These are phyloP conservation scores for Sterna hirundo DNA, from an alignment of 2,113 vertebrate genomes.

Conservation along the genomic window DNA sequence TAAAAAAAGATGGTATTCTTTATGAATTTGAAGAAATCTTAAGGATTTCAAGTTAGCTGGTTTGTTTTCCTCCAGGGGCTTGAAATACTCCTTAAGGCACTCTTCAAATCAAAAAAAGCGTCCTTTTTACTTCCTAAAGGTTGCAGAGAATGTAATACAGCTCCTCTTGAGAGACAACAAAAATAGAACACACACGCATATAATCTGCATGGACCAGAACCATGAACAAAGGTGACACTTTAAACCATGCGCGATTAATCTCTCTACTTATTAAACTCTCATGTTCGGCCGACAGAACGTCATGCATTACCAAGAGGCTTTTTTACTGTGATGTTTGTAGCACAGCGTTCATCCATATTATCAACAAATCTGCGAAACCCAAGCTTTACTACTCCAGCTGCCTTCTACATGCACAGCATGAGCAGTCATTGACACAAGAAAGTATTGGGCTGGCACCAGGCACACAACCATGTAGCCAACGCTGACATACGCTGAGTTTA, in stretches of 20 bases:
- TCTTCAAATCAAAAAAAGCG: background rate
- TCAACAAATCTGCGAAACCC: constrained; percentile 13
- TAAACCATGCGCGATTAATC: background rate
- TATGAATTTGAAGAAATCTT: background rate
- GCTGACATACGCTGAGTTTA: constrained; percentile 20
- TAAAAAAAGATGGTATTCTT: background rate
- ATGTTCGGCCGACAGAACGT: background rate
- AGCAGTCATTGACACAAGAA: background rate
- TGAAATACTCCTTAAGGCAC: background rate
- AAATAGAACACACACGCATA: background rate
- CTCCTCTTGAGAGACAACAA: background rate
- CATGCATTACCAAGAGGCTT: background rate
- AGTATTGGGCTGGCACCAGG: constrained; percentile 9
- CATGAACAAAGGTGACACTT: background rate
- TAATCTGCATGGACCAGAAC: background rate
- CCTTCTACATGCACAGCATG: background rate
- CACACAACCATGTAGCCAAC: background rate
- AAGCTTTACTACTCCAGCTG: constrained; percentile 38
- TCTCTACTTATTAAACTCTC: background rate
- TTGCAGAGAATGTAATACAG: background rate
- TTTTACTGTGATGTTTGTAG: background rate
- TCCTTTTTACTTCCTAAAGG: background rate
- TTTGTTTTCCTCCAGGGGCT: background rate
- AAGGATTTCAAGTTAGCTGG: background rate
- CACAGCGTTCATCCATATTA: background rate